Evolutionary conservation across 2,113 vertebrate genomes (phyloP).

Genomic region (Eonycteris spelaea): DNA sequence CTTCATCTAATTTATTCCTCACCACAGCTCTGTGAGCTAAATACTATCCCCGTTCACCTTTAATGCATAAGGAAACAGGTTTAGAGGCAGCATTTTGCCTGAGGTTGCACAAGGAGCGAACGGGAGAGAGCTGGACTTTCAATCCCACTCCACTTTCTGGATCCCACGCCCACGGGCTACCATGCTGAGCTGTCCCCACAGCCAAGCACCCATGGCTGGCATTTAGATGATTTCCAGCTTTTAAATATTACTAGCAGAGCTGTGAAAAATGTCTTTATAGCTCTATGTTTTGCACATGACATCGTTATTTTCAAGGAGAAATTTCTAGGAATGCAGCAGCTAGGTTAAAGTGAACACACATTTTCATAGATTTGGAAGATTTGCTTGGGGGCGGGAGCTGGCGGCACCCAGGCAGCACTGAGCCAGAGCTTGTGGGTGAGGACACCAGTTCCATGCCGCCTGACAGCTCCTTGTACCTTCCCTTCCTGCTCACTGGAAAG

Average conservation of each 20-base stretch:
- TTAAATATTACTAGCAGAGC: conserved; percentile 1
- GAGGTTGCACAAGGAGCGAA: neutral
- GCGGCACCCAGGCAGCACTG: neutral
- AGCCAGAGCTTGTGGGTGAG: neutral
- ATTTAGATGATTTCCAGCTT: neutral
- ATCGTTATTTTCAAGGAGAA: conserved; percentile 32
- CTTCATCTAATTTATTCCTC: conserved; percentile 40
- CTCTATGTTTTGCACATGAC: neutral
- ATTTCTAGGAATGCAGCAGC: neutral
- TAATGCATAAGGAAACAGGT: neutral
- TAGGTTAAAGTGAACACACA: neutral
- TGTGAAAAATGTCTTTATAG: neutral
- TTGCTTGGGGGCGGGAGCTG: neutral
- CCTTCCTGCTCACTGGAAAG: neutral
- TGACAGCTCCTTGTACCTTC: rapidly evolving
- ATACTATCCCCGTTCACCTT: neutral
- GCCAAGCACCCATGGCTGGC: neutral
- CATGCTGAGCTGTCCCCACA: rapidly evolving
- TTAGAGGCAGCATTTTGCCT: neutral
- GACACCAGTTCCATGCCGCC: rapidly evolving
- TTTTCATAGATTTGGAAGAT: neutral
- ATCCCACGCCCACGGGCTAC: neutral
- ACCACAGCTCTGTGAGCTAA: neutral
- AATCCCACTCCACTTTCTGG: neutral
- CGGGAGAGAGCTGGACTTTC: neutral